Base-by-base conservation (phyloP, 2,888 invertebrate genomes). In the Pyrochroa serraticornis region DNA sequence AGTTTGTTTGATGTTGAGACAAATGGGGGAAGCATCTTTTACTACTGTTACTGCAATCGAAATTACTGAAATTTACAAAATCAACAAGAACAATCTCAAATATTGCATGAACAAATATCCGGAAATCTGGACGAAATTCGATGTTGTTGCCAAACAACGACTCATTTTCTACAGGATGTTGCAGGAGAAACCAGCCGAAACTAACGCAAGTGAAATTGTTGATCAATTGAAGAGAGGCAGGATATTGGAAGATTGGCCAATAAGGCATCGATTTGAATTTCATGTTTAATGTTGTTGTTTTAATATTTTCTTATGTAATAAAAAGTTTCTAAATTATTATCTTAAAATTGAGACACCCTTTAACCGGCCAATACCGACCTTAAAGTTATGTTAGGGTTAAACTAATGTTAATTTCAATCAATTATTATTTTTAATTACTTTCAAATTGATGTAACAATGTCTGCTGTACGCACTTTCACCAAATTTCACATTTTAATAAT, bases 121-220 rank as follows among this genome's bases (percentile, higher is more conserved):
- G 3, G 71, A 75, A 13, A 58, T 83, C 22, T 71, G 72, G 22
- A 72, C 75, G 9, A 76, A 77, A 8, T 73, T 82, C 13, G 75
- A 79, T 37, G 72, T 70, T n/a, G 55, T 75, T 31, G 79, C 79
- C 1, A 71, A 30, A 9, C 8, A 13, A 3, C 42, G 39, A 22
- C 7, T 51, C 3, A 7, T n/a, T 7, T 8, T 12, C 2, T 30
- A 9, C 36, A 51, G 39, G 36, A 7, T n/a, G n/a, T 1, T 14
- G 22, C 14, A 35, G 7, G n/a, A 13, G n/a, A 13, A 30, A 9
- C 6, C 30, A n/a, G 43, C 6, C 1, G 43, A 7, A 6, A 9
- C 35, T n/a, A 37, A 52, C 38, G 32, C 32, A 36, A 44, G 42
- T 3, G 63, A 65, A 12, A 56, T 68, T 6, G 37, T 68, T 7